phyloP scores from a whole-genome alignment of 2,113 vertebrate genomes.

The Pluvianellus socialis region DNA sequence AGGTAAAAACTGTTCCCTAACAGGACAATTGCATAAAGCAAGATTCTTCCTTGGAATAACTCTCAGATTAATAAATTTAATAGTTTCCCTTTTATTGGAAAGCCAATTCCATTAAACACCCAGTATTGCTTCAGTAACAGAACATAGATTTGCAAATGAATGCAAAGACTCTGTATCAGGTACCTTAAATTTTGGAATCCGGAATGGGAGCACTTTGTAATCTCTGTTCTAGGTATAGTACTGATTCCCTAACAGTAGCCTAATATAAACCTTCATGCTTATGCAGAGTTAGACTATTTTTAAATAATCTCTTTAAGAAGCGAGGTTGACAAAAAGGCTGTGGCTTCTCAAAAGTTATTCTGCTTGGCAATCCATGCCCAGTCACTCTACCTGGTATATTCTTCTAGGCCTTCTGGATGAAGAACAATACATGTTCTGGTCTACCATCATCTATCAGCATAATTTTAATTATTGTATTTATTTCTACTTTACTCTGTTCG shows the following conservation, averaged over 20 bases:
- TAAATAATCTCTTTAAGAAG: neutral
- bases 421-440: neutral
- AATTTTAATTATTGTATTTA: neutral
- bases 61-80: neutral
- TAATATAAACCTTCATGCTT: neutral
- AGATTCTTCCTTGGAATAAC: neutral
- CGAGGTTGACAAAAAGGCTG: neutral
- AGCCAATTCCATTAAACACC: neutral
- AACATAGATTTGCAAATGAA: neutral
- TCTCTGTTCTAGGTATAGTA: neutral
- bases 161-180: neutral
- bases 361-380: neutral
- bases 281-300: neutral
- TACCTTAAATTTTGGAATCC: neutral
- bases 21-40: neutral
- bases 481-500: neutral
- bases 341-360: neutral
- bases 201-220: neutral
- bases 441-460: neutral
- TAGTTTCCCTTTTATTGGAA: neutral
- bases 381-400: neutral
- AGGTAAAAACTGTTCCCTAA: neutral
- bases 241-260: neutral
- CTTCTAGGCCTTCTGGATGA: neutral
- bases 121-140: neutral